These are phyloP conservation scores for Scartelaos histophorus DNA, from an alignment of 2,113 vertebrate genomes.

Conservation along the genomic window DNA sequence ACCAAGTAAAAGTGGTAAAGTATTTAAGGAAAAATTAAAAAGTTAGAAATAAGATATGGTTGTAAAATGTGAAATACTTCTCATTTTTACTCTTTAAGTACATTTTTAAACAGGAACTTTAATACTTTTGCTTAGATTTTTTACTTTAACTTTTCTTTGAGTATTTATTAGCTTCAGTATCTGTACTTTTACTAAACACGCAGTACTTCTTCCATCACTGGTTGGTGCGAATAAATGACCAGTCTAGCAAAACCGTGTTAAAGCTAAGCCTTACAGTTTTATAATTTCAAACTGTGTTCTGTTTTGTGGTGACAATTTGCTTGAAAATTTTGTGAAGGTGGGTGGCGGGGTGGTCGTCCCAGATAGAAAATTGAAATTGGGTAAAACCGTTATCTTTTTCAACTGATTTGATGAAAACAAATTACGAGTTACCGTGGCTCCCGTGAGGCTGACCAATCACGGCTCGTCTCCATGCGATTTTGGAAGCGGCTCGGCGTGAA, in stretches of 20 bases:
- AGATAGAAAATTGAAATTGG: neutral
- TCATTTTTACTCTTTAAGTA: no score
- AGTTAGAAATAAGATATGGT: no score
- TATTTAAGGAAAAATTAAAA: no score
- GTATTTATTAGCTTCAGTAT: no score
- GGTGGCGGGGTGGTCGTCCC: neutral
- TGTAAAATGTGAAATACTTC: no score
- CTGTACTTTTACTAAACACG: no score
- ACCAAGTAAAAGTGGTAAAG: no score
- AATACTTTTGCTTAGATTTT: no score
- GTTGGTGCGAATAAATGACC: neutral
- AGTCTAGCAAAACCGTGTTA: neutral
- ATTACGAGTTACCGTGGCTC: slow-evolving; percentile 11
- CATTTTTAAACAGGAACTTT: no score
- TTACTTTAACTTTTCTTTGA: no score
- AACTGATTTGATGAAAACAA: neutral
- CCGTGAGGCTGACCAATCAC: slow-evolving; percentile 26
- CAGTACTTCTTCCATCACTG: no score
- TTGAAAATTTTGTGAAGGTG: neutral
- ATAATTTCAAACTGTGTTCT: neutral
- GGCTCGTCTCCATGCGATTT: slow-evolving; percentile 12
- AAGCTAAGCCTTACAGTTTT: neutral
- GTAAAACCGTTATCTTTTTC: neutral
- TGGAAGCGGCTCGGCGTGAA: slow-evolving; percentile 25
- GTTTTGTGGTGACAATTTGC: neutral